These are phyloP conservation scores for Aethes cnicana DNA, from an alignment of 2,888 invertebrate species.

Conservation along the genomic window DNA sequence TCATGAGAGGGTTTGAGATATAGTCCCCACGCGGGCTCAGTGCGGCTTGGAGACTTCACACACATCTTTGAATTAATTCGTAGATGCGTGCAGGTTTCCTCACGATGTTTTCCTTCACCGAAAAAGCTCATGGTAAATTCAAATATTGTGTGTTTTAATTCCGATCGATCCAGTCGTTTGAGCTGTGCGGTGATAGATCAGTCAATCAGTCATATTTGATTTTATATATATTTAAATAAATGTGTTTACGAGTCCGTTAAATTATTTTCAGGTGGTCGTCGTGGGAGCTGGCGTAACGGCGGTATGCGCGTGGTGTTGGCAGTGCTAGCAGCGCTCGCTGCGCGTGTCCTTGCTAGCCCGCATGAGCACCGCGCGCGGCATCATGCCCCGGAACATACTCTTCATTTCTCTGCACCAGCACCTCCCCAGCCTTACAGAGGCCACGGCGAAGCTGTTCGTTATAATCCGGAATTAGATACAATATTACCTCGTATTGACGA, in stretches of 20 bases:
- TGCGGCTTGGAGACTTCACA: too few relatives aligned
- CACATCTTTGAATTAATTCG: too few relatives aligned
- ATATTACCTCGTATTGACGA: constrained; percentile 72
- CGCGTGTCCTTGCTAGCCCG: constrained; percentile 72
- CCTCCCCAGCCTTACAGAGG: constrained; percentile 77
- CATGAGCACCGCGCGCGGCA: constrained; percentile 79
- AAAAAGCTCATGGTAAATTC: too few relatives aligned
- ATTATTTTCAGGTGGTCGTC: constrained; percentile 66
- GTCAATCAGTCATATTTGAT: not conserved
- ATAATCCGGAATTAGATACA: constrained; percentile 79
- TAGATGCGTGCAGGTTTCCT: too few relatives aligned
- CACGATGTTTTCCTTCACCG: too few relatives aligned
- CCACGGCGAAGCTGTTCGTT: constrained; percentile 80
- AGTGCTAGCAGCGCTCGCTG: constrained; percentile 75
- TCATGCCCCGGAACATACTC: constrained; percentile 71
- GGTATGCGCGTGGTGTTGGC: constrained; percentile 78
- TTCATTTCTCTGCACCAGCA: constrained; percentile 63
- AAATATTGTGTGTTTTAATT: too few relatives aligned
- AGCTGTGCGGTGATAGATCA: too few relatives aligned
- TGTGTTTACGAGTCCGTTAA: not conserved
- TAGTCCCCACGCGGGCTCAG: too few relatives aligned
- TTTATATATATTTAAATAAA: not conserved
- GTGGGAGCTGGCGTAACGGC: constrained; percentile 68
- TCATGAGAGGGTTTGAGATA: too few relatives aligned
- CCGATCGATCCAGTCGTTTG: too few relatives aligned